Conservation (phyloP, 2,888 invertebrate species). For the Himalopsyche japonica region DNA sequence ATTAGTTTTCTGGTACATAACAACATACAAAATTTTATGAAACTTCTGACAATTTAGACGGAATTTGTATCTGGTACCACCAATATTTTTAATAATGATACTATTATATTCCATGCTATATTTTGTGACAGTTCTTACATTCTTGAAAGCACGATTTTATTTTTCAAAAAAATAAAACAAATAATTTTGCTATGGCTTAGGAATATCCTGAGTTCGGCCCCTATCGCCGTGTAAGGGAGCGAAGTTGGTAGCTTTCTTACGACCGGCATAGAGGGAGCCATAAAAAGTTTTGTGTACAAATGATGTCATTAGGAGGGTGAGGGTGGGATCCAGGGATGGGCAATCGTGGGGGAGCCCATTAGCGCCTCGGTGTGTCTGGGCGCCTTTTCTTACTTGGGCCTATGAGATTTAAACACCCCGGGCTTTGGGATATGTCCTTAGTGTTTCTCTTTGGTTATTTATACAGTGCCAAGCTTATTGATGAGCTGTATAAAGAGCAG, state of each 20-base stretch:
- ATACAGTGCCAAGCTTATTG: background rate
- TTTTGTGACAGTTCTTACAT: no score
- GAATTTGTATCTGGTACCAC: no score
- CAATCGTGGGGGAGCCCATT: background rate
- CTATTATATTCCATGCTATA: no score
- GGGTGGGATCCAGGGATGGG: background rate
- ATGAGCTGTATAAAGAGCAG: background rate
- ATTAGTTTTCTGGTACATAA: no score
- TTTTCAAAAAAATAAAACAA: no score
- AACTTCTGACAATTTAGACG: no score
- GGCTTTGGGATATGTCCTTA: background rate
- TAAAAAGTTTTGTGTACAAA: slow-evolving; percentile 40
- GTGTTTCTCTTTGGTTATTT: slow-evolving; percentile 1
- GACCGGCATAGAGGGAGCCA: slow-evolving; percentile 19
- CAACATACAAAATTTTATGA: no score
- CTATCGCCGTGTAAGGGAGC: slow-evolving; percentile 1
- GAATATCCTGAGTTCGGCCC: background rate
- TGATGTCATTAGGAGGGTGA: slow-evolving; percentile 34
- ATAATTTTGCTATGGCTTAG: background rate
- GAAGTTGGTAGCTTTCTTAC: slow-evolving; percentile 12
- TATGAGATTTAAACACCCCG: slow-evolving; percentile 14
- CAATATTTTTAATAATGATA: no score
- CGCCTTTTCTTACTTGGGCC: slow-evolving; percentile 3
- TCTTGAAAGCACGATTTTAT: no score
- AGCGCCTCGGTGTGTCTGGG: background rate